Percentiles rank a stretch among this genome's conserved stretches.
Evolutionary conservation across 2,888 invertebrate species (phyloP).

Genomic region (Heliconius erato): DNA sequence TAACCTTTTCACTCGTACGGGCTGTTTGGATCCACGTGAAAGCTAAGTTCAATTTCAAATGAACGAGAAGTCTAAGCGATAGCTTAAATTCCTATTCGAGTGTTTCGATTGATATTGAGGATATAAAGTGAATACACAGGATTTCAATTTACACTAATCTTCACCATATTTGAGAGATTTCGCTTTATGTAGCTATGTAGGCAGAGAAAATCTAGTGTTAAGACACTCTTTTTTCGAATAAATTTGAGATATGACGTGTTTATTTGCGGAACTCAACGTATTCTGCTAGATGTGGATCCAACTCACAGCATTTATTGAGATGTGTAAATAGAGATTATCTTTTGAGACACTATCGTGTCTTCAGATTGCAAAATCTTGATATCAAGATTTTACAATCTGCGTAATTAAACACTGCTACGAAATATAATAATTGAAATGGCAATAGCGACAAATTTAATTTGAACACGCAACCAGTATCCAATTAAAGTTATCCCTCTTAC

Average conservation of each 20-base stretch:
- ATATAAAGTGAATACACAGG: not conserved
- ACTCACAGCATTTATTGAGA: not conserved
- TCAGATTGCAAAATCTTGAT: too few species aligned
- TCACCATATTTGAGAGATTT: not conserved
- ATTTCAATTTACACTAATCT: not conserved
- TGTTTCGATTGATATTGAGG: not conserved
- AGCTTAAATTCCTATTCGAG: not conserved
- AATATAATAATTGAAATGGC: not conserved
- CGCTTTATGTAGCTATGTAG: not conserved
- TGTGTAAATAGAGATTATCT: too few species aligned
- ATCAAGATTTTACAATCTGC: too few species aligned
- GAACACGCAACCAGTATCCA: too few species aligned
- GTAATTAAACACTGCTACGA: too few species aligned
- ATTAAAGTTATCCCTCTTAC: too few species aligned
- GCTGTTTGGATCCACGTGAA: not conserved
- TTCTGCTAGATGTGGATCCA: not conserved
- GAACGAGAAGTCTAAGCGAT: not conserved
- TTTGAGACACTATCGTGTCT: too few species aligned
- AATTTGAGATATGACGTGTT: not conserved
- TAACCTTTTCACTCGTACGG: not conserved
- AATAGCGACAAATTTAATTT: too few species aligned
- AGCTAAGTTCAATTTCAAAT: conserved; percentile 1
- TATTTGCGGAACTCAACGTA: not conserved
- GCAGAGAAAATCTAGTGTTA: not conserved
- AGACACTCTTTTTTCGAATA: not conserved